A percentile compares a stretch with the other conserved stretches of the same genome.
Conservation (phyloP, 2,113 vertebrate species). For the Ochotona princeps region DNA sequence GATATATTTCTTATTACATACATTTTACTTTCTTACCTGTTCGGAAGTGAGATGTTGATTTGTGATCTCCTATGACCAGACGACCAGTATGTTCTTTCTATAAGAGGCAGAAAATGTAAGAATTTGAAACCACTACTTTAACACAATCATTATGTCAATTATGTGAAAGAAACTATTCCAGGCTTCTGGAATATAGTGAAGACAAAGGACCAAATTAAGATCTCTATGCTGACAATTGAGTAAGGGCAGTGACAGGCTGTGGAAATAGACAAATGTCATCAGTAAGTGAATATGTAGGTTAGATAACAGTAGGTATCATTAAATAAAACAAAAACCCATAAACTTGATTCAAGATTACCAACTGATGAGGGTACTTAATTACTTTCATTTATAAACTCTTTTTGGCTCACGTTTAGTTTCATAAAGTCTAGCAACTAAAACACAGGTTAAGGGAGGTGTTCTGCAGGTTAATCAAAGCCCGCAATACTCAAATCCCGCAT, state of each 20-base stretch:
- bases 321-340: slow-evolving; percentile 14
- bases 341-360: slow-evolving; percentile 35
- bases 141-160: background rate
- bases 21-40: slow-evolving; percentile 88
- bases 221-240: slow-evolving; percentile 6
- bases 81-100: slow-evolving; percentile 92
- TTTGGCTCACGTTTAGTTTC: slow-evolving; percentile 17
- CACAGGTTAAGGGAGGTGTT: too few relatives aligned
- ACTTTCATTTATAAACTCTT: slow-evolving; percentile 11
- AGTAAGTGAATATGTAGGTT: background rate
- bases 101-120: slow-evolving; percentile 80
- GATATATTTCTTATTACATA: background rate
- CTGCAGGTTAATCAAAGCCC: too few relatives aligned
- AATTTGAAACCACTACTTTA: slow-evolving; percentile 72
- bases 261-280: background rate
- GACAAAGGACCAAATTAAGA: slow-evolving; percentile 41
- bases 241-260: background rate
- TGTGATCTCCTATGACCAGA: slow-evolving; percentile 91
- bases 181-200: background rate
- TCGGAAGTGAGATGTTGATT: slow-evolving; percentile 91
- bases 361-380: background rate
- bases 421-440: background rate
- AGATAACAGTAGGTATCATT: background rate
- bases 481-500: too few relatives aligned
- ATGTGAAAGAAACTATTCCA: background rate